Conservation (phyloP, 1,140 invertebrate genomes). For the Dolichoris vasculosae region DNA sequence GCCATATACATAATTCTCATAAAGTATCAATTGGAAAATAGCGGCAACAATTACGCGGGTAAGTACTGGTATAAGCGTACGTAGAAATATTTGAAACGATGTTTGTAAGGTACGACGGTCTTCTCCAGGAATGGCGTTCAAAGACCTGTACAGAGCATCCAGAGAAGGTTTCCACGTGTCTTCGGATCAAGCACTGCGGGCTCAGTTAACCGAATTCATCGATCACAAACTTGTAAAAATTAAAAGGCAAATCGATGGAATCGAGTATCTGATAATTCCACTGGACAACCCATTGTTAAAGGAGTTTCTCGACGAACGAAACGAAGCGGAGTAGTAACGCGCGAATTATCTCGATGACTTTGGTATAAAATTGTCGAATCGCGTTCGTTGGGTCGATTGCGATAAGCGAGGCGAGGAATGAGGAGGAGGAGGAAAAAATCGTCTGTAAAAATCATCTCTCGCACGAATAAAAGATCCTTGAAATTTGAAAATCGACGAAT, state of each 20-base stretch:
- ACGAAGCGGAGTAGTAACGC: neutral
- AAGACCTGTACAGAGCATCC: conserved; percentile 87
- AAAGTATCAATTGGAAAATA: conserved; percentile 85
- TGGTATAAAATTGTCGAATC: neutral
- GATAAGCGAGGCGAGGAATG: too few relatives aligned
- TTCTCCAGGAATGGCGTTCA: conserved; percentile 87
- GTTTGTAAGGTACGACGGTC: neutral
- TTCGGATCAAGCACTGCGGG: conserved; percentile 88
- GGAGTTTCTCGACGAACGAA: conserved; percentile 82
- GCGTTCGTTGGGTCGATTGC: neutral
- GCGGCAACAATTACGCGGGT: conserved; percentile 84
- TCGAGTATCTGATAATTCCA: conserved; percentile 87
- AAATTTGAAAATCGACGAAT: neutral
- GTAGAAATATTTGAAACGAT: neutral
- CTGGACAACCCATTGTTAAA: conserved; percentile 83
- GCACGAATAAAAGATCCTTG: too few relatives aligned
- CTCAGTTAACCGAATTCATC: conserved; percentile 93
- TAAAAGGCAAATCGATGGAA: conserved; percentile 85
- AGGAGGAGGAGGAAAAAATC: too few relatives aligned
- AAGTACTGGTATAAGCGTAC: neutral
- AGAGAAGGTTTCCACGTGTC: conserved; percentile 92
- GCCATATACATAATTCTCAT: conserved; percentile 89
- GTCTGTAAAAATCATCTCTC: too few relatives aligned
- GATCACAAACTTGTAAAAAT: conserved; percentile 93
- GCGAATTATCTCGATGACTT: neutral